Base-by-base conservation (phyloP, 1,140 invertebrate genomes). In the Rhizoglyphus robini region DNA sequence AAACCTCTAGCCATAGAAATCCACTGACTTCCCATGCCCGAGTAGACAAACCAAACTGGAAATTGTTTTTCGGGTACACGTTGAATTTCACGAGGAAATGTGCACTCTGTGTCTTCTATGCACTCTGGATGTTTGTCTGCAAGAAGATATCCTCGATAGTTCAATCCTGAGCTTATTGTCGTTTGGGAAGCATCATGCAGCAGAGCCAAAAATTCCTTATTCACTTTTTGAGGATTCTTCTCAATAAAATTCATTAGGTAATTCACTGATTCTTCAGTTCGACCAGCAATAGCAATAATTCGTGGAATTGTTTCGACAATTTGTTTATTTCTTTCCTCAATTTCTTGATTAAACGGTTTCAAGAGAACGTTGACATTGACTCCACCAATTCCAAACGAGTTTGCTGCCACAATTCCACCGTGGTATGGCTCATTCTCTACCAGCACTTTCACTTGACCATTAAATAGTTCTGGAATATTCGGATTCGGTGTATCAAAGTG, bases 1-100 rank as follows among this genome's bases (percentile, higher is more conserved):
- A 97, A 77, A 25, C 86, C 81, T 72, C 83, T 83, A 5, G 83
- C 91, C 93, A 97, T 97, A 67, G 88, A 90, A 48, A 84, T 79
- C 94, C 93, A 98, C 78, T 98, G 94, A 34, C 86, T 85, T 8
- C 95, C 95, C 92, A 97, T 96, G 34, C 93, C 93, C 48, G 90
- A 88, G 76, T 93, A 96, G 41, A 96, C 80, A 75, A 83, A 96
- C 88, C 90, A 96, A 38, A 96, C 76, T 0, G 91, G 91, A n/a
- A n/a, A n/a, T 25, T 87, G 81, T 25, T 70, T 70, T 32, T 77
- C 77, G 58, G 68, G 68, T n/a, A 64, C 65, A 25, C 47, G 3
- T 18, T 1, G 11, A 1, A 64, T 27, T 18, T 48, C 47, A 36
- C 46, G 1, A 46, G 61, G 61, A 3, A 47, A 63, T 18, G 61